Conservation (phyloP, 2,797 vertebrate genomes). For the Brotogeris chrysoptera region DNA sequence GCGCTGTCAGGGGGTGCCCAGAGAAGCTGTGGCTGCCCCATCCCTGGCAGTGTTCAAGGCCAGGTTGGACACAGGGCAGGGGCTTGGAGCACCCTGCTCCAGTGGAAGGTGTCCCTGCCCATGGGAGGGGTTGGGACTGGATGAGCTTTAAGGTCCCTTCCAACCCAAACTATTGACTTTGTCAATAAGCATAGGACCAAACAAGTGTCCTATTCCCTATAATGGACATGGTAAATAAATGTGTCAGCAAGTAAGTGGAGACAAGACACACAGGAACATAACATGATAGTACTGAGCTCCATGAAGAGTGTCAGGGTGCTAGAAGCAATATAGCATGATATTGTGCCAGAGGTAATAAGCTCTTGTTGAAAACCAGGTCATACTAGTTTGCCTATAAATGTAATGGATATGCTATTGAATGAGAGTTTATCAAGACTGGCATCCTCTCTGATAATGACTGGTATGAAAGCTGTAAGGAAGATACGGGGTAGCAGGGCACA, state of each 20-base stretch:
- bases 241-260: neutral
- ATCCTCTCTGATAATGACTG: neutral
- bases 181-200: neutral
- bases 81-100: rapidly evolving
- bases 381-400: neutral
- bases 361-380: neutral
- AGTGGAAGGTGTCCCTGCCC: neutral
- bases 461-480: neutral
- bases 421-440: neutral
- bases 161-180: neutral
- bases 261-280: neutral
- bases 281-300: neutral
- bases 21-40: too few relatives aligned
- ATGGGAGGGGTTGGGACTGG: neutral
- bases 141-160: neutral
- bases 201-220: neutral
- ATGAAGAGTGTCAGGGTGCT: neutral
- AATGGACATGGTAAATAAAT: neutral
- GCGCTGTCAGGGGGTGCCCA: too few relatives aligned
- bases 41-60: too few relatives aligned
- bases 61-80: too few relatives aligned
- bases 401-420: neutral
- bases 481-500: neutral
- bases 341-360: neutral
- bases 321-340: neutral